Evolutionary conservation across 1,140 invertebrate species (phyloP), one percentile per base, ranked within the genome.

Genomic region (Frieseomelitta varia): DNA sequence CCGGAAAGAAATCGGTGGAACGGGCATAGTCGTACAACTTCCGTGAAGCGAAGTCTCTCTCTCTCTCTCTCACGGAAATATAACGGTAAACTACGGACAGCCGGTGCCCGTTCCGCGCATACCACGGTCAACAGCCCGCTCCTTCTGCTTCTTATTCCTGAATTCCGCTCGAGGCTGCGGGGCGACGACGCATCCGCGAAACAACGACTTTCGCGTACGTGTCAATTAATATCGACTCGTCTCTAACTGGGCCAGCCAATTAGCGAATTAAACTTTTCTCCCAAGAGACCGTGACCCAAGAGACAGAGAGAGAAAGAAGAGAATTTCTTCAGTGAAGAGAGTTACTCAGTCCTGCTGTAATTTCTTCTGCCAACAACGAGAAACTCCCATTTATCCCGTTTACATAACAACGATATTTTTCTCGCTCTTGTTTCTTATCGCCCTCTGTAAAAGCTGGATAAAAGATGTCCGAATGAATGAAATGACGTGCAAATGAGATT

Each of bases 1-100:
- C 24, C 10, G 30, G 11, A 30, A 53, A 34, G 21, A 24, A n/a
- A 34, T 24, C 4, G 12, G 47, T 58, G 27, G 15, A 8, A 19
- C 24, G 19, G 0, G 30, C 47, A 30, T 4, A 21, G 56, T 24
- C 24, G 65, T 51, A 56, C 10, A 2, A 30, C 51, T 67, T 47
- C 56, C 14, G 10, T 4, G 67, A 65, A 51, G 77, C 39, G 17
- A 53, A 61, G 55, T 82, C 67, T 82, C 77, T 85, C 79, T 82
- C 39, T 39, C 39, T 39, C 39, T 47, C 67, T 79, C 77, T 85
- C 79, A 67, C 79, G 79, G 87, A 85, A 79, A 88, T 74, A 69
- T 88, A 88, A 88, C 87, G 87, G 87, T 88, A 88, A 88, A 85
- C 67, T 84, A 63, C 79, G 86, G 39, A 65, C 73, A 67, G 77